Evolutionary conservation across 2,888 invertebrate genomes (phyloP).

Genomic region (Tipula confusa): DNA sequence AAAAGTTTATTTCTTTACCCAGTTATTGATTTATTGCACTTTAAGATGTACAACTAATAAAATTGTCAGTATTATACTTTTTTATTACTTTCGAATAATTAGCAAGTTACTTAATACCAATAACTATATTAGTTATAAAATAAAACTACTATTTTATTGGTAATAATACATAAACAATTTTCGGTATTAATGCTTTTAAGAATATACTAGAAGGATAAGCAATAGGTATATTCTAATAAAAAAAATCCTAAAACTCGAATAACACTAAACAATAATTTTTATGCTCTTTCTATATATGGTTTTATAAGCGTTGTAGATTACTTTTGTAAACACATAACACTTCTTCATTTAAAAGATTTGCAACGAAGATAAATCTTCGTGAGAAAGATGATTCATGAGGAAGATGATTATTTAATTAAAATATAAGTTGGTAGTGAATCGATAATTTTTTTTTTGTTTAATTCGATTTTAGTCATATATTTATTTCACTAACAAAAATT

Average conservation of each 20-base stretch:
- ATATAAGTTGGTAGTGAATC: too few species aligned
- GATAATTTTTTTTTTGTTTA: too few species aligned
- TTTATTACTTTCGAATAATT: neutral
- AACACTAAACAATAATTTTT: constrained; percentile 12
- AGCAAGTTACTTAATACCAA: neutral
- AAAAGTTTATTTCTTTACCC: neutral
- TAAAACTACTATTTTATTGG: neutral
- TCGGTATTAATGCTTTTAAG: too few species aligned
- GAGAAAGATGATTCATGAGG: too few species aligned
- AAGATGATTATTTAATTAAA: too few species aligned
- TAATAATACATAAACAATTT: neutral
- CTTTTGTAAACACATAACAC: neutral
- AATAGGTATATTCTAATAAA: neutral
- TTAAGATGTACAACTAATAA: neutral
- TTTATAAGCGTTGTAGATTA: neutral
- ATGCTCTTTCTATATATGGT: neutral
- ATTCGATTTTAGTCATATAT: too few species aligned
- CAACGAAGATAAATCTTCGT: too few species aligned
- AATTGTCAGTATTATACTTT: neutral
- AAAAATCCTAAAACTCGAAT: neutral
- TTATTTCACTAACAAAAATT: too few species aligned
- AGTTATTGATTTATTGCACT: neutral
- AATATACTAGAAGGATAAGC: neutral
- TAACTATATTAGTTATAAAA: neutral
- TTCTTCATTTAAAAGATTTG: neutral